Conservation (phyloP, 2,113 vertebrate species). For the Butorides virescens region DNA sequence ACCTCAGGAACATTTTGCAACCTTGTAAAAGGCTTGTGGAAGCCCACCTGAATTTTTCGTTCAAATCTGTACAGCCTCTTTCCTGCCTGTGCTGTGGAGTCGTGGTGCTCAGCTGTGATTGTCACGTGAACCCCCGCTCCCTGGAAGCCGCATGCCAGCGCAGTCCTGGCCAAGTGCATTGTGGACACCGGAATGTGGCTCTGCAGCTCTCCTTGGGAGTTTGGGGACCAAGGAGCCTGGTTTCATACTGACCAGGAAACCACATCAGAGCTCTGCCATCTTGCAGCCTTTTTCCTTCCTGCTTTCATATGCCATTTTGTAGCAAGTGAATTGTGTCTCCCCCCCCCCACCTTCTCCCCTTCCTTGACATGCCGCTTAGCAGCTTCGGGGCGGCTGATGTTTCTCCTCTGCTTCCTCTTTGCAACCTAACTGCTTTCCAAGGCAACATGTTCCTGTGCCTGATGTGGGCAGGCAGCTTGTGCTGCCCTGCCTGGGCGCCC, state of each 20-base stretch:
- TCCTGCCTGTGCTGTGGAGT: neutral
- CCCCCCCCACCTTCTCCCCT: neutral
- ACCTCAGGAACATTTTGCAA: neutral
- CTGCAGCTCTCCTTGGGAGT: neutral
- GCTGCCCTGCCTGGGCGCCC: neutral
- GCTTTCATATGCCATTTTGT: neutral
- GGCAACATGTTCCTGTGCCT: rapidly evolving
- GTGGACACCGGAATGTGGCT: neutral
- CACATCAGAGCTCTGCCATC: neutral
- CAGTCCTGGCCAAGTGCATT: rapidly evolving
- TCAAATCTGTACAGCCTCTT: neutral
- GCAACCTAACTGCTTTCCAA: neutral
- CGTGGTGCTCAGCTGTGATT: neutral
- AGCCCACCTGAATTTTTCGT: neutral
- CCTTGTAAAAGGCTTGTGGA: neutral
- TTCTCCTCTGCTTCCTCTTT: neutral
- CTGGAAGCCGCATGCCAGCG: neutral
- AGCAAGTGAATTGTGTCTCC: neutral
- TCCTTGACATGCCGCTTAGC: neutral
- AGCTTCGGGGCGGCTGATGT: rapidly evolving
- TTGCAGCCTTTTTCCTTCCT: neutral
- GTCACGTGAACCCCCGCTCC: neutral
- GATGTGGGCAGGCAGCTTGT: neutral
- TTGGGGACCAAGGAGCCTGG: neutral
- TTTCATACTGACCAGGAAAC: neutral